Evolutionary conservation across 1,140 invertebrate species (phyloP).

Genomic region (Ceratitis capitata): DNA sequence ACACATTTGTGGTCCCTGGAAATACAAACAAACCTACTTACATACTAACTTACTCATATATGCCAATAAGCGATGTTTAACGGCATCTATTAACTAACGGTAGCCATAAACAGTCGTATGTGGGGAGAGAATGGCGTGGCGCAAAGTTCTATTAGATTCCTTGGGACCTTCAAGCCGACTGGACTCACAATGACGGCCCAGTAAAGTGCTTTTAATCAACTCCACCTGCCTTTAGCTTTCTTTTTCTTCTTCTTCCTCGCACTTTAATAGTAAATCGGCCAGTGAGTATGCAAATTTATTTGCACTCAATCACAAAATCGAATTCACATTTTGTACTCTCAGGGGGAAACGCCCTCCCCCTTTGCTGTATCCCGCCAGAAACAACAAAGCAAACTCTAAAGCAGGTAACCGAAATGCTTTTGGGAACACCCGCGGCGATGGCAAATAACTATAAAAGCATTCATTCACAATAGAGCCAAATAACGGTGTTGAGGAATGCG

Average conservation of each 20-base stretch:
- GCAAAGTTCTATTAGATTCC: no score
- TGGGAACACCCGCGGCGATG: neutral
- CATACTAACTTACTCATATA: neutral
- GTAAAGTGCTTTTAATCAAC: no score
- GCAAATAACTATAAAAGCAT: neutral
- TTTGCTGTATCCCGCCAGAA: neutral
- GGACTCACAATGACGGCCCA: no score
- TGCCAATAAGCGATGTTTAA: no score
- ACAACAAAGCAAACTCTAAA: neutral
- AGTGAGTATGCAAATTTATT: neutral
- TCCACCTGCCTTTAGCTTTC: no score
- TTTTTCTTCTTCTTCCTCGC: no score
- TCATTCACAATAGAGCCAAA: neutral
- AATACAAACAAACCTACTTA: neutral
- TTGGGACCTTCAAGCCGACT: no score
- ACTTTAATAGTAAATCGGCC: neutral
- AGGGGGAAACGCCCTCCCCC: no score
- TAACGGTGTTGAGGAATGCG: no score
- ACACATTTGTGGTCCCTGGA: neutral
- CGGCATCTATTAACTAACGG: no score
- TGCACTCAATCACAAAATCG: neutral
- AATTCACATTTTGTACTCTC: neutral
- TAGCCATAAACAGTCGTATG: no score
- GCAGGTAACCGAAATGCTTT: slow-evolving; percentile 10
- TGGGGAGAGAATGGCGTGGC: no score